A percentile compares a stretch with the other conserved stretches of the same genome.
Conservation (phyloP, 2,113 vertebrate genomes). For the Cynopterus brachyotis region DNA sequence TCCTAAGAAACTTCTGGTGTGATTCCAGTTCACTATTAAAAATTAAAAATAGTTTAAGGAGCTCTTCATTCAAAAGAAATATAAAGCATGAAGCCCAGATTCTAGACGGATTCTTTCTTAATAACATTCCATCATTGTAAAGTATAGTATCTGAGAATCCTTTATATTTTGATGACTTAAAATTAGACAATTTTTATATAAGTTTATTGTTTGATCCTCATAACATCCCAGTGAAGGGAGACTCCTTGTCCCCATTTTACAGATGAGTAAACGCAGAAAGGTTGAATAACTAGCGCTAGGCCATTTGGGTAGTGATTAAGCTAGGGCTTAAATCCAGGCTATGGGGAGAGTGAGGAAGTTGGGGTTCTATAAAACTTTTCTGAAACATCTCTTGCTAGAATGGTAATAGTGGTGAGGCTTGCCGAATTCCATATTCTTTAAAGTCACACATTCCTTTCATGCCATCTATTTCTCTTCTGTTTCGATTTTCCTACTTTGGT, state of each 20-base stretch:
- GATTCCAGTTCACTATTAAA: background rate
- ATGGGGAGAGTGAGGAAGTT: background rate
- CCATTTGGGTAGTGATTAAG: background rate
- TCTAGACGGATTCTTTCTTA: background rate
- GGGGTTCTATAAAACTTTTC: background rate
- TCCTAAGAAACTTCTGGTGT: background rate
- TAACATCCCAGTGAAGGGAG: background rate
- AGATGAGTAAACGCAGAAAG: background rate
- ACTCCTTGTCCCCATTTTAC: background rate
- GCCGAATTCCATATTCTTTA: constrained; percentile 11
- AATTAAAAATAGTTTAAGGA: constrained; percentile 29
- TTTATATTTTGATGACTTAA: constrained; percentile 21
- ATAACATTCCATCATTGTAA: background rate
- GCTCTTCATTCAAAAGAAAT: constrained; percentile 27
- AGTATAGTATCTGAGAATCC: background rate
- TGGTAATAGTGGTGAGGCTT: constrained; percentile 87
- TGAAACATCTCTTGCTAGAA: constrained; percentile 76
- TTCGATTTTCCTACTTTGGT: background rate
- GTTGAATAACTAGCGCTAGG: constrained; percentile 4
- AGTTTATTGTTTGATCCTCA: background rate
- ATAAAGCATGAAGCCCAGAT: background rate
- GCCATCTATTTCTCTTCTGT: background rate
- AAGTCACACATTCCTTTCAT: background rate
- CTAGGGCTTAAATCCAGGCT: background rate
- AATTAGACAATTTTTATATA: constrained; percentile 8